Conservation (phyloP, 1,140 invertebrate genomes). For the Macrocentrus cingulum region DNA sequence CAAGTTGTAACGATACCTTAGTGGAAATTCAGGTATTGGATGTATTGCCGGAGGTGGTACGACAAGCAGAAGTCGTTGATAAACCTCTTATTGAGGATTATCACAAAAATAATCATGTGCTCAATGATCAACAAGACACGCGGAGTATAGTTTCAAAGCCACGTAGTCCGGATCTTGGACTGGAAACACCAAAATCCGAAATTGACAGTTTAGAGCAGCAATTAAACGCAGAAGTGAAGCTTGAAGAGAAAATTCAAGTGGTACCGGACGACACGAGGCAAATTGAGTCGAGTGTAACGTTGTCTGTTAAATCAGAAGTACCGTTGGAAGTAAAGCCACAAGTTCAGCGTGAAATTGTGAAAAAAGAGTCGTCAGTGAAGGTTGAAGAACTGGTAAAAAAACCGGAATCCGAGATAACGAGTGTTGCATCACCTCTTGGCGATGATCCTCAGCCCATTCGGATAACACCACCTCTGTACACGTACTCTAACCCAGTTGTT, state of each 20-base stretch:
- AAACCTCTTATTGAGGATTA: background rate
- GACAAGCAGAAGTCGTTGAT: background rate
- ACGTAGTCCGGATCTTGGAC: background rate
- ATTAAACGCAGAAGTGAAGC: slow-evolving; percentile 40
- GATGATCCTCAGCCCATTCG: slow-evolving; percentile 71
- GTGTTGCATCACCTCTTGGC: slow-evolving; percentile 55
- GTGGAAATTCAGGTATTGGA: background rate
- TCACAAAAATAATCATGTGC: slow-evolving; percentile 5
- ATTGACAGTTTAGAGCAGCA: background rate
- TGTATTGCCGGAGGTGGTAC: background rate
- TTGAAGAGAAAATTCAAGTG: slow-evolving; percentile 40
- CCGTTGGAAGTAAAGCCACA: slow-evolving; percentile 32
- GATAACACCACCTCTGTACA: slow-evolving; percentile 72
- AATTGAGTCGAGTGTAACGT: background rate
- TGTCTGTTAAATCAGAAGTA: background rate
- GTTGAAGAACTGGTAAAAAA: background rate
- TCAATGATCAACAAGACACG: background rate
- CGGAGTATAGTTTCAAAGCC: slow-evolving; percentile 6
- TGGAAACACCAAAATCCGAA: background rate
- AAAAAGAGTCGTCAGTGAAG: background rate
- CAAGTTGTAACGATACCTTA: too few relatives aligned
- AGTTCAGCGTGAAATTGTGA: background rate
- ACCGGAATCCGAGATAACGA: slow-evolving; percentile 18
- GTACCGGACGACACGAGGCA: slow-evolving; percentile 54
- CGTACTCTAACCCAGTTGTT: slow-evolving; percentile 72